Evolutionary conservation across 2,113 vertebrate species (phyloP), one percentile per base, ranked within the genome.

Genomic region (Microcebus griseorufus): DNA sequence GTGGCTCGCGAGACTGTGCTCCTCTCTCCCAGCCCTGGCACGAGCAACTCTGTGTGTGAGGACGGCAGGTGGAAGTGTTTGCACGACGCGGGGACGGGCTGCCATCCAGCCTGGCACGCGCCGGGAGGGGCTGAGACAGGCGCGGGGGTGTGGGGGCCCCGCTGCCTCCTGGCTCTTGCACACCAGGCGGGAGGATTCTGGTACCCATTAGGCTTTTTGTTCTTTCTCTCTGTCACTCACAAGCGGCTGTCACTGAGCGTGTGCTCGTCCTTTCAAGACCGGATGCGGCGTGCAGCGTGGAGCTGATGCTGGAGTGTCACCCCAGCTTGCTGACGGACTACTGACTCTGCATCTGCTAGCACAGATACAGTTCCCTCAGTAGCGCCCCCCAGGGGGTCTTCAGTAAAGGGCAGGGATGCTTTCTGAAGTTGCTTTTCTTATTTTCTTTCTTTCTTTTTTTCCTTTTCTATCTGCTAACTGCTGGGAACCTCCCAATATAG

Each of bases 401-500:
- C 90, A 82, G 55, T 70, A 90, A 94, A 96, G 92, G 96, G 53
- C 83, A 72, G 81, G 90, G 95, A 85, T 83, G 82, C 76, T 93
- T 92, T 96, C 88, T 97, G 94, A 95, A 97, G 65, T 83, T 72
- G 65, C 29, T 70, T 95, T 97, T 45, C 10, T 27, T 45, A 45
- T 45, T 45, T 3, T 17, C 25, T 32, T 37, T 7, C 32, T 20
- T 42, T 1, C 6, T 67, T 94, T 97, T 45, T 11, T 18, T 2
- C 10, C 25, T 32, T 37, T 8, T n/a, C 82, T 83, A 27, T 78
- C 72, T 17, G 16, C 3, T 81, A 51, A 65, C 93, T 95, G 67
- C 76, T 81, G 93, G 82, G 91, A 93, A 62, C 82, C 97, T 97
- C 97, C 94, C 90, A 76, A 97, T 37, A 96, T 32, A 98, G 96